Base-by-base conservation (phyloP, 1,140 invertebrate species). In the Pinna nobilis region DNA sequence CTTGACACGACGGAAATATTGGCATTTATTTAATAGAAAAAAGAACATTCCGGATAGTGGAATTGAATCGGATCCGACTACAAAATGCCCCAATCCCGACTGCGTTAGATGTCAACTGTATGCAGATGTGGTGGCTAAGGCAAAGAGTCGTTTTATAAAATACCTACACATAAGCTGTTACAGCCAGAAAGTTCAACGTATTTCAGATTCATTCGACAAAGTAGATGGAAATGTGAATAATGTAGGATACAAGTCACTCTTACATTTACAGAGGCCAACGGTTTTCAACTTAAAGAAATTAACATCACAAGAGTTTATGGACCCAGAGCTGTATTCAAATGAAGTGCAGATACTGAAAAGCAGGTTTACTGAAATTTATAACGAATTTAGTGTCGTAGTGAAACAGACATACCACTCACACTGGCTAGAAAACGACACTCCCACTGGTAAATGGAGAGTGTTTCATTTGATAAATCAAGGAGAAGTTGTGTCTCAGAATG, bases 381-480 rank as follows among this genome's bases (percentile, higher is more conserved):
- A 28, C 1, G 80, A 80, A 71, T 77, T 80, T 53, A 28, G 59
- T 13, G 30, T 50, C 28, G n/a, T 80, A 13, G 53, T 73, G 11
- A 20, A 74, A n/a, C 39, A 67, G 23, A 23, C 6, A 15, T 37
- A 67, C 15, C 2, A 32, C 11, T 30, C 51, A 4, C 49, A 49
- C 2, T 86, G 84, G 84, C 69, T 75, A 28, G 65, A 68, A 25
- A 86, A 86, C 70, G 65, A 63, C 15, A 84, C 83, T 11, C 79
- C 81, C 7, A 50, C 50, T 50, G 84, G 84, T 28, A 67, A 49
- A 25, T 86, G 84, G 84, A 35, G 53, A 49, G 77, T 84, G n/a
- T 84, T 81, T 77, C 78, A 80, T 73, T 67, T 86, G 18, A 68
- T 86, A 1, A 83, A 86, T 71, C 84, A 86, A 67, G 84, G 84